Evolutionary conservation across 1,140 invertebrate species (phyloP).

Genomic region (Solenopsis fugax): DNA sequence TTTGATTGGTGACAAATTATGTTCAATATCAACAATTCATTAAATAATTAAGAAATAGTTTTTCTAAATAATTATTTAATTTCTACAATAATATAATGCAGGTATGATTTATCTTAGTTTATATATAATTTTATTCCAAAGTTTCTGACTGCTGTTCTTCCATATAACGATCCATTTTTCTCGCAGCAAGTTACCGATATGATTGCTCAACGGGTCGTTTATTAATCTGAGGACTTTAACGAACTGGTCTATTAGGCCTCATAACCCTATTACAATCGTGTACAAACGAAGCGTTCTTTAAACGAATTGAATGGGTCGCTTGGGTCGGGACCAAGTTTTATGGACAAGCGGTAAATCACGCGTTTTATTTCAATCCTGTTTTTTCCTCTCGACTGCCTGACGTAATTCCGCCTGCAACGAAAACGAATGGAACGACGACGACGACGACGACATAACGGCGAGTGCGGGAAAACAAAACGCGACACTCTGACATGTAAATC

Average conservation of each 20-base stretch:
- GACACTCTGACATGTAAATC: slow-evolving; percentile 34
- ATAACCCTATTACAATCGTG: not conserved
- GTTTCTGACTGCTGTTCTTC: not conserved
- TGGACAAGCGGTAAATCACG: slow-evolving; percentile 30
- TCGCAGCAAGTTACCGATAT: not conserved
- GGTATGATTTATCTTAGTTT: not conserved
- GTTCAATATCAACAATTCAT: not conserved
- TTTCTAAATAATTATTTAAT: not conserved
- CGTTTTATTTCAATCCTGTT: slow-evolving; percentile 32
- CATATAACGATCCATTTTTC: not conserved
- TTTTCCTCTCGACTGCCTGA: not conserved
- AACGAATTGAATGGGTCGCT: not conserved
- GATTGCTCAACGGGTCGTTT: slow-evolving; percentile 22
- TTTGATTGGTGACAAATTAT: not conserved
- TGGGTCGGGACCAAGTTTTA: slow-evolving; percentile 18
- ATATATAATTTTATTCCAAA: not conserved
- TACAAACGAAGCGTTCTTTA: slow-evolving; percentile 37
- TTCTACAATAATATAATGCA: not conserved
- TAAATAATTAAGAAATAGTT: not conserved
- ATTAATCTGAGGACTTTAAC: slow-evolving; percentile 43
- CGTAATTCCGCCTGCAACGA: slow-evolving; percentile 33
- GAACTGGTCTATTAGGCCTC: slow-evolving; percentile 11
- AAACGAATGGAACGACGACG: slow-evolving; percentile 3
- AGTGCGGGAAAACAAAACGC: not conserved
- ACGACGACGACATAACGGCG: not conserved